Percentiles rank a stretch among this genome's conserved stretches.
Conservation (phyloP, 2,113 vertebrate genomes). For the Spea bombifrons region DNA sequence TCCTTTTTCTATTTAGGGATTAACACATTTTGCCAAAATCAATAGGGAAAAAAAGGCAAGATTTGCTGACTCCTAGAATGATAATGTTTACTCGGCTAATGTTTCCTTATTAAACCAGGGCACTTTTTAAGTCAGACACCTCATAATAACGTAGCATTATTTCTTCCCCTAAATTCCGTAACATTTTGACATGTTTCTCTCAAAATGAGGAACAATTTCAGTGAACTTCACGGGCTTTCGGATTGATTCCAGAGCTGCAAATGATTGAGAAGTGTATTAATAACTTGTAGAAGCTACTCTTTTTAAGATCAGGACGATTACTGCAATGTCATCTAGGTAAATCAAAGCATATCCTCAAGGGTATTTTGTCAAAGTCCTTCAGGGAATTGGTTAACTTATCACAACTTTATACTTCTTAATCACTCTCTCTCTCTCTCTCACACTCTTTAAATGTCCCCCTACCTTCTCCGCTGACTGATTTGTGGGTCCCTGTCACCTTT, state of each 20-base stretch:
- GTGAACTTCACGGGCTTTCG: conserved; percentile 13
- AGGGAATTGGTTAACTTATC: conserved; percentile 30
- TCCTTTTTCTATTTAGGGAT: too few relatives aligned
- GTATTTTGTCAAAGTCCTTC: conserved; percentile 39
- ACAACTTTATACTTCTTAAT: conserved; percentile 13
- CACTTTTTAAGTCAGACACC: too few relatives aligned
- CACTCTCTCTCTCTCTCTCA: conserved; percentile 1
- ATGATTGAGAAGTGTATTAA: conserved; percentile 42
- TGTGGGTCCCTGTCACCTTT: too few relatives aligned
- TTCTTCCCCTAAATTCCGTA: background rate
- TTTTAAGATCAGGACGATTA: conserved; percentile 44
- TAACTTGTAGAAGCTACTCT: conserved; percentile 22
- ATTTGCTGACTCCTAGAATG: too few relatives aligned
- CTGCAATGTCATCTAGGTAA: conserved; percentile 42
- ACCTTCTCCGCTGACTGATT: too few relatives aligned
- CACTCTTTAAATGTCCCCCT: too few relatives aligned
- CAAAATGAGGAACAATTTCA: conserved; percentile 14
- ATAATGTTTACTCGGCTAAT: too few relatives aligned
- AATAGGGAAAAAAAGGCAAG: too few relatives aligned
- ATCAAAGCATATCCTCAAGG: conserved; percentile 39
- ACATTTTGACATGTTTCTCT: background rate
- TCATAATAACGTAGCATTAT: too few relatives aligned
- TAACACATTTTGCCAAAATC: too few relatives aligned
- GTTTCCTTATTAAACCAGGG: too few relatives aligned
- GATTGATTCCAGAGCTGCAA: conserved; percentile 31